phyloP scores from a whole-genome alignment of 2,113 vertebrate species.

The Propithecus coquereli region DNA sequence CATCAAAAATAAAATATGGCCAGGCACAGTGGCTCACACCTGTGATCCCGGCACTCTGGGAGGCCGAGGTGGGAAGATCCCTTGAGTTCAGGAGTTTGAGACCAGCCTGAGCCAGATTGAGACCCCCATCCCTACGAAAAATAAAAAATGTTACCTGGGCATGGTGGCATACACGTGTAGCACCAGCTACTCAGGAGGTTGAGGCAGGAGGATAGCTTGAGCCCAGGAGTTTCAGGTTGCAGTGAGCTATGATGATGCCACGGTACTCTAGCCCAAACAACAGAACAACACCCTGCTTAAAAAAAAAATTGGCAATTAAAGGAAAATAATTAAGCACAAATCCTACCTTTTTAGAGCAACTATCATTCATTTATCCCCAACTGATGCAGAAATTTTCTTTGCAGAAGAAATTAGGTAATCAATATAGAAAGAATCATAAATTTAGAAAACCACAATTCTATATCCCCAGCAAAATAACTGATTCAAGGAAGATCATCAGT shows the following conservation, averaged over 20 bases:
- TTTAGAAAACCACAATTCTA: too few species aligned
- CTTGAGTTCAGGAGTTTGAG: not conserved
- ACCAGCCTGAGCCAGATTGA: not conserved
- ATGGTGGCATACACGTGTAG: too few species aligned
- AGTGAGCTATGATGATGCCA: not conserved
- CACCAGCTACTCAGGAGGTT: too few species aligned
- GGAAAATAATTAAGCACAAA: too few species aligned
- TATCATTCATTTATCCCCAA: too few species aligned
- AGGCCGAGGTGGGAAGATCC: not conserved
- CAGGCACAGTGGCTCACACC: not conserved
- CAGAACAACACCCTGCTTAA: not conserved
- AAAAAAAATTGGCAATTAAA: not conserved
- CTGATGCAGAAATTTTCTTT: too few species aligned
- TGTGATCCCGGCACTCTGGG: not conserved
- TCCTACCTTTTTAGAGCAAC: too few species aligned
- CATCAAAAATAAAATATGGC: not conserved
- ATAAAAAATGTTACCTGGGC: not conserved
- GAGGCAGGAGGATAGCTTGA: not conserved
- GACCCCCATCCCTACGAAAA: not conserved
- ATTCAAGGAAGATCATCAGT: too few species aligned
- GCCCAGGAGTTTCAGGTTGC: not conserved
- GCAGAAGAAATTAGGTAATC: too few species aligned
- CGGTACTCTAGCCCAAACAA: not conserved
- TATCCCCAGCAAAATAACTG: too few species aligned
- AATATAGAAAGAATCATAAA: too few species aligned